Evolutionary conservation across 2,888 invertebrate species (phyloP), one percentile per base, ranked within the genome.

Genomic region (Drosophila diplacantha): DNA sequence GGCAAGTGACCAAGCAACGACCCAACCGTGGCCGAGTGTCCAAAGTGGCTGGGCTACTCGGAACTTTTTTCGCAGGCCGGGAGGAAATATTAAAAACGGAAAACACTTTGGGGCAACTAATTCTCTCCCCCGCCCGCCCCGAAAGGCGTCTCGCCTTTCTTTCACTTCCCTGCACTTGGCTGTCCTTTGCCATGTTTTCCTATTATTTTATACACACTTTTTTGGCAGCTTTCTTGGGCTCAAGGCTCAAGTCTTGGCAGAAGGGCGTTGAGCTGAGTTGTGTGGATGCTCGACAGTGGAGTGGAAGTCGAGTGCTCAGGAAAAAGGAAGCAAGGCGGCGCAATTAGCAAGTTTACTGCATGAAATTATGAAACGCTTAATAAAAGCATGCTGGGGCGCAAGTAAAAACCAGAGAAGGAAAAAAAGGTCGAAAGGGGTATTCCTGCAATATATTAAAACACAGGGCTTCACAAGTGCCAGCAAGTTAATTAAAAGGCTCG

Each of bases 301-400:
- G 53, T 46, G 39, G 41, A 46, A 49, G 54, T 57, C 37, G 62
- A 81, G 83, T 69, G 79, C 66, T 69, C 71, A 65, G 77, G 29
- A 76, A 84, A 70, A 76, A 66, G 83, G 72, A 73, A 77, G 64
- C 63, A 73, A 68, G 60, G 78, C 70, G 63, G 39, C 57, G 84
- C 81, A 84, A 84, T 81, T 81, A 84, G 78, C 69, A 81, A 81
- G 81, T 81, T 81, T 83, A 84, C 81, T 78, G 83, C 84, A 73
- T 78, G 69, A 70, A 84, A 81, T 84, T 81, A 81, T 81, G 85
- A 81, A 78, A 74, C 67, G 75, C 71, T 74, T 83, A 77, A 73
- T 67, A 69, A 72, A 75, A 74, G 58, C 55, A 52, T 38, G 41
- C 54, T 32, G 32, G 52, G 43, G 49, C 16, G 18, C 29, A 18